Evolutionary conservation across 2,113 vertebrate genomes (phyloP).

Genomic region (Vidua macroura): DNA sequence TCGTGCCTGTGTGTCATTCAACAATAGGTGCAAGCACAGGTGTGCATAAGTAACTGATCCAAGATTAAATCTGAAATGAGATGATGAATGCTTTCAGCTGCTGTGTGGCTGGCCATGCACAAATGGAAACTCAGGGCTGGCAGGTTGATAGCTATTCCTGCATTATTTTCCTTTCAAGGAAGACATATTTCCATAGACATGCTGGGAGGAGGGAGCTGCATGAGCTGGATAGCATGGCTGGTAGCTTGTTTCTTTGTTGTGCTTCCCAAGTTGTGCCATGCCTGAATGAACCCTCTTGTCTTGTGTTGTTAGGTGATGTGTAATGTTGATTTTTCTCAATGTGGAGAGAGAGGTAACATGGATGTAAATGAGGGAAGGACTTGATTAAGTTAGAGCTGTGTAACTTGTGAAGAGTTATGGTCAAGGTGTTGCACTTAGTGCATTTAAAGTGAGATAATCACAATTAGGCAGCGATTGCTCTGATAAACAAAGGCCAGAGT

Average conservation of each 20-base stretch:
- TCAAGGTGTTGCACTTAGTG: background rate
- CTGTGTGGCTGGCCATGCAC: background rate
- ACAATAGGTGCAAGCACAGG: background rate
- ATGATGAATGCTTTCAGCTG: background rate
- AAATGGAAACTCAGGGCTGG: background rate
- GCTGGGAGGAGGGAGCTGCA: background rate
- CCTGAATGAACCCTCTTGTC: background rate
- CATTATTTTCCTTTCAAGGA: background rate
- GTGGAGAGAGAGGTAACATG: background rate
- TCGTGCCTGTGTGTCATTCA: background rate
- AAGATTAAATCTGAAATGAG: background rate
- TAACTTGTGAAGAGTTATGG: background rate
- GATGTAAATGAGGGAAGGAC: background rate
- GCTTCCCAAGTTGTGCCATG: background rate
- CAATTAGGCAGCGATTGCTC: background rate
- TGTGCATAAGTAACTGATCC: background rate
- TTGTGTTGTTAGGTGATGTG: background rate
- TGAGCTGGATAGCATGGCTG: background rate
- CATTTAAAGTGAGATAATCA: background rate
- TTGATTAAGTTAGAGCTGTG: background rate
- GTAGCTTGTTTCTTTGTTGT: background rate
- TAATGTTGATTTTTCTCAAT: background rate
- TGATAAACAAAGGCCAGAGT: background rate
- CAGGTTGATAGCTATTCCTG: background rate
- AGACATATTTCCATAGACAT: accelerated